These are phyloP conservation scores for Eupithecia insigniata DNA, from an alignment of 2,888 invertebrate species.

Conservation along the genomic window DNA sequence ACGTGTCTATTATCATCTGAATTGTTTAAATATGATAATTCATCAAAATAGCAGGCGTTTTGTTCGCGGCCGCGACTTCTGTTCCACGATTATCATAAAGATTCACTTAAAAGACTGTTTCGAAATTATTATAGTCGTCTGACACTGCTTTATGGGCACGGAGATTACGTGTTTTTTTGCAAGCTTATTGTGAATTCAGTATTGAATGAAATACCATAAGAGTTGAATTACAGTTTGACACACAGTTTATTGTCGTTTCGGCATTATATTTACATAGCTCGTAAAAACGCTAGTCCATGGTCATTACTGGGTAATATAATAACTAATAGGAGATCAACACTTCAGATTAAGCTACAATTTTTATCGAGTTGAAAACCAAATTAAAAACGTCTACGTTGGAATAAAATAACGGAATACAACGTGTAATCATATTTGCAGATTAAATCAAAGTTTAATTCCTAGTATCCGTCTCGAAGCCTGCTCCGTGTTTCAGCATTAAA, in stretches of 20 bases:
- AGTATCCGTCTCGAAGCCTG: slow-evolving; percentile 67
- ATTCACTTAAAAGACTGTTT: slow-evolving; percentile 83
- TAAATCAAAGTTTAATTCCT: slow-evolving; percentile 76
- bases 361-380: slow-evolving; percentile 56
- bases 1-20: slow-evolving; percentile 84
- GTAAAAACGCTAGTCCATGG: slow-evolving; percentile 56
- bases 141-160: slow-evolving; percentile 73
- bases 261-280: slow-evolving; percentile 48
- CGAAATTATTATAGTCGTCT: slow-evolving; percentile 79
- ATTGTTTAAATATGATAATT: slow-evolving; percentile 85
- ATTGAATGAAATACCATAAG: slow-evolving; percentile 54
- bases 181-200: slow-evolving; percentile 59
- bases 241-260: slow-evolving; percentile 44
- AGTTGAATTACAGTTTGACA: slow-evolving; percentile 49
- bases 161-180: slow-evolving; percentile 70
- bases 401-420: slow-evolving; percentile 62
- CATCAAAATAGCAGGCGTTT: slow-evolving; percentile 82
- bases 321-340: slow-evolving; percentile 62
- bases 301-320: slow-evolving; percentile 60
- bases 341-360: slow-evolving; percentile 60
- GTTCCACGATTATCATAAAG: slow-evolving; percentile 82
- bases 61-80: slow-evolving; percentile 80
- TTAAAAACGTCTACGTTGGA: slow-evolving; percentile 59
- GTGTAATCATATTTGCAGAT: slow-evolving; percentile 72
- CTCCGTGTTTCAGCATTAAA: slow-evolving; percentile 68